Conservation (phyloP, 2,113 vertebrate species). For the Dermatemys mawii region DNA sequence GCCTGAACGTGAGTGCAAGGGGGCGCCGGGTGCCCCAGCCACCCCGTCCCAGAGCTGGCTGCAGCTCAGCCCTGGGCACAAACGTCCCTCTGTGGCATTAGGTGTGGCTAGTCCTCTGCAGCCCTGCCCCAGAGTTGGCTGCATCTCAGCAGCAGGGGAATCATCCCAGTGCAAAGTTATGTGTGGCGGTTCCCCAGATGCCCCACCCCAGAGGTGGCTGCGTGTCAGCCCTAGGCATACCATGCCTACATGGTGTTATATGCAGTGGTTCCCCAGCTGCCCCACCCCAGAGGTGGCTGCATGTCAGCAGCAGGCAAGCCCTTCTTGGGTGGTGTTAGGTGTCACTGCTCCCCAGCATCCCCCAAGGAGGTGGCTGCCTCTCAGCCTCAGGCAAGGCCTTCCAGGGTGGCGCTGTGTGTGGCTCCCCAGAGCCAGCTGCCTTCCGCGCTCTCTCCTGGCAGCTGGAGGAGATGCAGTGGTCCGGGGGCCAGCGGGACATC, state of each 20-base stretch:
- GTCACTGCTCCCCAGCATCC: no score
- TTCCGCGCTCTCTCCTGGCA: slow-evolving; percentile 24
- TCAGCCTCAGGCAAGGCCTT: neutral
- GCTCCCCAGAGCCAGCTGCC: neutral
- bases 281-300: neutral
- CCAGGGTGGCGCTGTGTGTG: neutral
- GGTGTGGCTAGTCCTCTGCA: no score
- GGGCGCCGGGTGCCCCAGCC: no score
- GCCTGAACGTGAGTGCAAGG: slow-evolving; percentile 81
- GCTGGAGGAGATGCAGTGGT: slow-evolving; percentile 90
- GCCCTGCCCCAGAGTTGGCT: neutral
- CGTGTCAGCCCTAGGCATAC: neutral
- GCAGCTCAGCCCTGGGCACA: neutral
- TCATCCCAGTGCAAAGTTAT: neutral
- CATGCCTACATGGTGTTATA: no score
- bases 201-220: neutral
- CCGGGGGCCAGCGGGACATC: slow-evolving; percentile 73
- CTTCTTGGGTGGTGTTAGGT: no score
- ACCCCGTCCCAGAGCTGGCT: no score
- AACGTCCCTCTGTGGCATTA: neutral
- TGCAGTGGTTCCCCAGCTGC: neutral
- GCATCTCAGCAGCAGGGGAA: neutral
- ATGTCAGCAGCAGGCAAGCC: no score
- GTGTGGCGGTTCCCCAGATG: neutral
- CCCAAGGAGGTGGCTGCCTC: no score